Evolutionary conservation across 2,797 vertebrate genomes (phyloP), one percentile per base, ranked within the genome.

Genomic region (Arctocebus calabarensis): DNA sequence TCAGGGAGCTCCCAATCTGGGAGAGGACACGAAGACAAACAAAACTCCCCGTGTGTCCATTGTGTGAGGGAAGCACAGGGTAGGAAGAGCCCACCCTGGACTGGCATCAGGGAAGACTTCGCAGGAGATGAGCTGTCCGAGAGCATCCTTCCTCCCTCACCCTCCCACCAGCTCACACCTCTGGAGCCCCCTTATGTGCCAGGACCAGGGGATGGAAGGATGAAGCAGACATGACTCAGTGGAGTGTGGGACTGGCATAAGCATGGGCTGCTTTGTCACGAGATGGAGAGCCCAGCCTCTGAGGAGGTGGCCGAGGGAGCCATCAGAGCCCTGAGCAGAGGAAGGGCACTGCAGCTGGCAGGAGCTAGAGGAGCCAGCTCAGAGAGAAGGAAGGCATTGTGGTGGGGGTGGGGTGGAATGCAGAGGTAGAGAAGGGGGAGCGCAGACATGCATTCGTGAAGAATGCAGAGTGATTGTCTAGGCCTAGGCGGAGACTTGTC

Each of bases 361-460:
- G 40, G n/a, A 70, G n/a, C 40, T n/a, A 74, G 81, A 29, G 52
- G 19, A 29, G 22, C 4, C 11, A 6, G 52, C 55, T 45, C 29
- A 34, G 71, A 62, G 20, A 78, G 70, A 55, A 71, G 57, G 62
- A 5, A 3, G 27, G 23, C 16, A 7, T 23, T 55, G 71, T 20
- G 9, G n/a, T 55, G 37, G 48, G 86, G 57, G 25, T 3, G 0
- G 27, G 0, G 59, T 27, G 2, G 62, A 14, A n/a, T 27, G 4
- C 64, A 75, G 57, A 19, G 83, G 48, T 32, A 5, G 0, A 62
- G 22, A 79, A 52, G 37, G 7, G 23, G 61, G 29, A 7, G 29
- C 16, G 2, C 27, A 25, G 45, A 9, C 8, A 37, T 37, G 14
- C 0, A n/a, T n/a, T n/a, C n/a, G 0, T 34, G 61, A 82, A 25